phyloP scores from a whole-genome alignment of 2,113 vertebrate species.

The Rhegmatorhina hoffmannsi region DNA sequence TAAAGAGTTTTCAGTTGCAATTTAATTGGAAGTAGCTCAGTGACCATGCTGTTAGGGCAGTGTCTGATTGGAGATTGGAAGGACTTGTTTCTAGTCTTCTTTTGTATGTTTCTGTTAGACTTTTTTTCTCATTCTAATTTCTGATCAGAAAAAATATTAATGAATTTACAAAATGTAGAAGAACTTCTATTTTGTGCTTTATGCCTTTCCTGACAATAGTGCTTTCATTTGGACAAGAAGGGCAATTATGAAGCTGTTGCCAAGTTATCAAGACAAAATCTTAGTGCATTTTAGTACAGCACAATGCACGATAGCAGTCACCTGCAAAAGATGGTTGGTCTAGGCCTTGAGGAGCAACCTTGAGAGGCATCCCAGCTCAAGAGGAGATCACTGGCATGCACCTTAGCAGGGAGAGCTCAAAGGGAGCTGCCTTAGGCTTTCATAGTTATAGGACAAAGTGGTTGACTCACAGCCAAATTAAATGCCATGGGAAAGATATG shows the following conservation, averaged over 20 bases:
- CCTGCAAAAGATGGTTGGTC: not conserved
- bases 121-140: not conserved
- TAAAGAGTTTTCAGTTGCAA: not conserved
- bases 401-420: not conserved
- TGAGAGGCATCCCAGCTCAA: not conserved
- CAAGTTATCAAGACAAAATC: not conserved
- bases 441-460: not conserved
- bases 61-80: not conserved
- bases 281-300: not conserved
- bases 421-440: not conserved
- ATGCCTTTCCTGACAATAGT: not conserved
- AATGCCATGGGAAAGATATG: not conserved
- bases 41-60: not conserved
- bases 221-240: not conserved
- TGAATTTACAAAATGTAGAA: not conserved
- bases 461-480: not conserved
- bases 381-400: not conserved
- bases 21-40: not conserved
- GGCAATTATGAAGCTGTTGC: not conserved
- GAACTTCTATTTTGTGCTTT: not conserved
- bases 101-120: not conserved
- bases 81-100: not conserved
- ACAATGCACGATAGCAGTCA: not conserved
- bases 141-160: not conserved
- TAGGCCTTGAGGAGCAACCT: not conserved